Percentiles rank a stretch among this genome's conserved stretches.
Evolutionary conservation across 1,140 invertebrate genomes (phyloP).

Genomic region (Drosophila punjabiensis): DNA sequence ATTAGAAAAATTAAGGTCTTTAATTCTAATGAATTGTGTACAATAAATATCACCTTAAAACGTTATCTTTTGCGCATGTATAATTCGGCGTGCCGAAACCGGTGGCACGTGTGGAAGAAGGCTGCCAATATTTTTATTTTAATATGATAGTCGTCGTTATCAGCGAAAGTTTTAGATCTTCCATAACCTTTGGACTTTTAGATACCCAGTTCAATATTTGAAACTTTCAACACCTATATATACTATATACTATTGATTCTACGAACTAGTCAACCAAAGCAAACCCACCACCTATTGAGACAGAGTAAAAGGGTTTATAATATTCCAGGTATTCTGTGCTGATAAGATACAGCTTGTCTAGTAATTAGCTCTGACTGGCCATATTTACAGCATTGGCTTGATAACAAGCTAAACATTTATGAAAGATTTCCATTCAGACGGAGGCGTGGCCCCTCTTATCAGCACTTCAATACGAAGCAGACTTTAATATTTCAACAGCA

Average conservation of each 20-base stretch:
- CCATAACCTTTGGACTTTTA: not conserved
- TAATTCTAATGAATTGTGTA: not conserved
- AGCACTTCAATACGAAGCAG: not conserved
- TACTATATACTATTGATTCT: no score
- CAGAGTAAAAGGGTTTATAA: not conserved
- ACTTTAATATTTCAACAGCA: not conserved
- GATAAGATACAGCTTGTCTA: conserved; percentile 47
- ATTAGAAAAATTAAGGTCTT: not conserved
- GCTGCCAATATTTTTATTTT: conserved; percentile 5
- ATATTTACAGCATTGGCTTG: conserved; percentile 10
- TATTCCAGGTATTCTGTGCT: not conserved
- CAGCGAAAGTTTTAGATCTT: not conserved
- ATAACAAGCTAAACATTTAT: conserved; percentile 15
- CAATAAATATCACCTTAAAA: conserved; percentile 1
- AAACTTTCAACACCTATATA: not conserved
- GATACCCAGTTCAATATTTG: conserved; percentile 6
- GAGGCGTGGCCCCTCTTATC: conserved; percentile 50
- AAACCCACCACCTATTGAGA: not conserved
- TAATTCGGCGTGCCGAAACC: conserved; percentile 17
- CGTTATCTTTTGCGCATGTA: conserved; percentile 7
- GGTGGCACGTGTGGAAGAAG: conserved; percentile 30
- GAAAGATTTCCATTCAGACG: conserved; percentile 54
- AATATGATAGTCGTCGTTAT: not conserved
- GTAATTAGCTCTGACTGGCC: conserved; percentile 40
- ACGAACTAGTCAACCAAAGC: no score